Percentiles rank a stretch among this genome's conserved stretches.
Evolutionary conservation across 2,113 vertebrate species (phyloP).

Genomic region (Chloroceryle aenea): DNA sequence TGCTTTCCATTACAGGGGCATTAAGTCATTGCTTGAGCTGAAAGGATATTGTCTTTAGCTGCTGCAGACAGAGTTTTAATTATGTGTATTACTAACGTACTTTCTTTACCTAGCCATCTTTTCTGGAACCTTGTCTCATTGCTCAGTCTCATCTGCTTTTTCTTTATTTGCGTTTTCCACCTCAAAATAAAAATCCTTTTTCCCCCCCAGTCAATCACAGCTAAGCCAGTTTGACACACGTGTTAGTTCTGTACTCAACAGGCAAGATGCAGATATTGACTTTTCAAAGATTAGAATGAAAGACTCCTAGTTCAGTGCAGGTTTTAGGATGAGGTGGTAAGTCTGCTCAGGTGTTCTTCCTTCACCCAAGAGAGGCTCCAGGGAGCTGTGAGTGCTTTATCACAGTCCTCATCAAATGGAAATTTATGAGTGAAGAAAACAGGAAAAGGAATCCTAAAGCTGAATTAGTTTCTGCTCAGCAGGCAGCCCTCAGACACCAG

Average conservation of each 20-base stretch:
- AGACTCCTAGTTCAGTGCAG: not conserved
- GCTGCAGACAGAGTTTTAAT: conserved; percentile 13
- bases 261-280: not conserved
- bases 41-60: conserved; percentile 54
- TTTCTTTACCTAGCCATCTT: conserved; percentile 56
- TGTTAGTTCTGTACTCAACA: not conserved
- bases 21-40: not conserved
- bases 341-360: not conserved
- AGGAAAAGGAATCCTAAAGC: not conserved
- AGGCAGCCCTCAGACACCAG: not conserved
- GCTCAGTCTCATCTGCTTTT: conserved; percentile 62
- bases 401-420: not conserved
- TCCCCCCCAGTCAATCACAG: not conserved
- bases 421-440: not conserved
- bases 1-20: not conserved
- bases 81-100: conserved; percentile 33
- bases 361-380: not conserved
- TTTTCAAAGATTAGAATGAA: conserved; percentile 11
- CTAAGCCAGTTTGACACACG: not conserved
- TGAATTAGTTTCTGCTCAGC: not conserved
- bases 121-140: conserved; percentile 43
- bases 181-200: not conserved
- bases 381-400: not conserved
- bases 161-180: conserved; percentile 49
- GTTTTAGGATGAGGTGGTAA: not conserved